Base-by-base conservation (phyloP, 2,888 invertebrate genomes). In the Chesias legatella region DNA sequence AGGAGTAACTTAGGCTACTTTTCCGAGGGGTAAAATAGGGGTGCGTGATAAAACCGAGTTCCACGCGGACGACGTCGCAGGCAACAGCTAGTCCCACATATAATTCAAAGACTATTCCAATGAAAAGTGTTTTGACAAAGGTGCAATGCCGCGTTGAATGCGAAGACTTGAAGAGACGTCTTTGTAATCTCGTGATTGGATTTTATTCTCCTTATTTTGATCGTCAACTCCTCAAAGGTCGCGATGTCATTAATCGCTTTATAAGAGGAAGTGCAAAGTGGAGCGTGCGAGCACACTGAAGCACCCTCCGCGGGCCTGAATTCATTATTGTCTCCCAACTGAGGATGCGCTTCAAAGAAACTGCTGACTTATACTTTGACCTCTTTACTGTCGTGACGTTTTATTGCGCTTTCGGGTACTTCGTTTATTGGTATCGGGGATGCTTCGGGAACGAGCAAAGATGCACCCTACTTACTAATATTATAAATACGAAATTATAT, bases 341-440 rank as follows among this genome's bases (percentile, higher is more conserved):
- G 68, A 74, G 66, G 76, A 76, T 75, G 79, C 73, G 76, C 75
- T 73, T 82, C 79, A 83, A 84, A 83, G 81, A 81, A 82, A 81
- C 70, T 79, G 83, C 84, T 82, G 82, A 83, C 75, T 75, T 71
- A 64, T 62, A 62, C 56, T 60, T 55, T 65, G 64, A 63, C 62
- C 65, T 66, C 59, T 64, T 68, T 63, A 65, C 60, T 62, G 58
- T 42, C 69, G 73, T 67, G 66, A 65, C 67, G 67, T 68, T 75
- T 73, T 81, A 81, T 80, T 84, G 76, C 79, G 66, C 71, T 74
- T 76, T 73, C 58, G 62, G 64, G 38, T 63, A 69, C 63, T 67
- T 60, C 48, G 50, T 66, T 67, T 72, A 74, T 73, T 71, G 69
- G 67, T 72, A 69, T 71, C 58, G 24, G 20, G 33, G 40, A 29